Conservation (phyloP, 2,797 vertebrate genomes). For the Coccyzus lansbergi region DNA sequence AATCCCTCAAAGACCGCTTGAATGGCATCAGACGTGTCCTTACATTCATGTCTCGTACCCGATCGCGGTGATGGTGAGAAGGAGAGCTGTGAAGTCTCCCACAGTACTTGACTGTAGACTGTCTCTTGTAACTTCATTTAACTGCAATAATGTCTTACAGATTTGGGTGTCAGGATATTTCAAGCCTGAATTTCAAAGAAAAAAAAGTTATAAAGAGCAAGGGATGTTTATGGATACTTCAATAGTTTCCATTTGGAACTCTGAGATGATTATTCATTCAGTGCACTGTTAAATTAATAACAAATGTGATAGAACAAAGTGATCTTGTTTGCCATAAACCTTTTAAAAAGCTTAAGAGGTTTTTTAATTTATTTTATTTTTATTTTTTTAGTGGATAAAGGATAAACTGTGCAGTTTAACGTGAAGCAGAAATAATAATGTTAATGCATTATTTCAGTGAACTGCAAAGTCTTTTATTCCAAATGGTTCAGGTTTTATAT, state of each 20-base stretch:
- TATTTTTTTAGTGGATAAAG: conserved; percentile 63
- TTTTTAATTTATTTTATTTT: conserved; percentile 64
- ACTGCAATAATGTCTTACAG: conserved; percentile 76
- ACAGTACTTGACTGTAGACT: conserved; percentile 29
- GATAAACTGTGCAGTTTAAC: conserved; percentile 72
- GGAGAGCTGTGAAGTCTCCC: conserved; percentile 17
- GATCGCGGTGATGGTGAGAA: conserved; percentile 56
- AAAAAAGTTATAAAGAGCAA: conserved; percentile 54
- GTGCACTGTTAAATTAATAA: conserved; percentile 69
- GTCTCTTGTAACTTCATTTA: conserved; percentile 64
- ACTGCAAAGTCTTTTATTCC: conserved; percentile 72
- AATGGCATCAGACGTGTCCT: conserved; percentile 80
- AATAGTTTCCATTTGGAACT: conserved; percentile 46
- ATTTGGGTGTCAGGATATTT: conserved; percentile 36
- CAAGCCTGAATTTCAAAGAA: conserved; percentile 42
- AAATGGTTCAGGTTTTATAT: conserved; percentile 77
- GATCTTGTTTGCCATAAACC: conserved; percentile 69
- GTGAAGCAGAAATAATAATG: conserved; percentile 71
- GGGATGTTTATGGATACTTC: conserved; percentile 65
- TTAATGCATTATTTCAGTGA: conserved; percentile 71
- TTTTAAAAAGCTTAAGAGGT: conserved; percentile 45
- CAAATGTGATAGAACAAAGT: conserved; percentile 67
- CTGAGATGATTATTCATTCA: conserved; percentile 63
- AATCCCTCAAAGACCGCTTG: conserved; percentile 81
- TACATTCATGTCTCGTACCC: conserved; percentile 77